Evolutionary conservation across 2,888 invertebrate genomes (phyloP), one percentile per base, ranked within the genome.

Genomic region (Diadromus collaris): DNA sequence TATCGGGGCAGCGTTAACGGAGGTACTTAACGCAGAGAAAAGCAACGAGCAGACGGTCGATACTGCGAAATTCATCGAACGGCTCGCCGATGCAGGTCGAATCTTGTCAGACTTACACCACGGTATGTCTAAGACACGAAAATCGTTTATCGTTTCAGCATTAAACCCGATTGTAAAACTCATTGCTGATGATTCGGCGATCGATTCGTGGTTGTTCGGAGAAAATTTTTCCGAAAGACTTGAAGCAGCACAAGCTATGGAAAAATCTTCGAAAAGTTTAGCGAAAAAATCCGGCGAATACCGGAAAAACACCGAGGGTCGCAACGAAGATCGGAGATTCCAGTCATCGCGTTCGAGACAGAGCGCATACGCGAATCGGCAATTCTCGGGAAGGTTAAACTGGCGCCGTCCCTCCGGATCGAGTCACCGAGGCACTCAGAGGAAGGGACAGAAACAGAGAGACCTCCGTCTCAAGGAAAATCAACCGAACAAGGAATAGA

Each of bases 341-440:
- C 21, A 32, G n/a, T 48, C 61, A n/a, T 71, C 75, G 7, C 41
- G 19, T 4, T 27, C 70, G 13, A 76, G 34, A 32, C 54, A 16
- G 46, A 21, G 24, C 46, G 41, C 32, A 19, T 54, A 24, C 13
- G 4, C 46, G 16, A 74, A 21, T 16, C 16, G 58, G 24, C 65
- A 44, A 64, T 6, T 5, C 4, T 32, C 34, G 29, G 76, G 6
- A 6, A 32, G 32, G 32, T 64, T 41, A 76, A 76, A 76, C 71
- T 76, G 65, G 60, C 48, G 44, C 7, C 65, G 76, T 70, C 70
- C 76, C 70, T 76, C 76, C 71, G 68, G 67, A 65, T 41, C 48
- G 75, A 75, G 73, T 75, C 64, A 71, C 67, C 70, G 78, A 54
- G 78, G 78, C 70, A 78, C 78, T 78, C 74, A 75, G 44, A 29